Base-by-base conservation (phyloP, 35 echinoderm and acorn worm genomes). In the Apostichopus californicus region DNA sequence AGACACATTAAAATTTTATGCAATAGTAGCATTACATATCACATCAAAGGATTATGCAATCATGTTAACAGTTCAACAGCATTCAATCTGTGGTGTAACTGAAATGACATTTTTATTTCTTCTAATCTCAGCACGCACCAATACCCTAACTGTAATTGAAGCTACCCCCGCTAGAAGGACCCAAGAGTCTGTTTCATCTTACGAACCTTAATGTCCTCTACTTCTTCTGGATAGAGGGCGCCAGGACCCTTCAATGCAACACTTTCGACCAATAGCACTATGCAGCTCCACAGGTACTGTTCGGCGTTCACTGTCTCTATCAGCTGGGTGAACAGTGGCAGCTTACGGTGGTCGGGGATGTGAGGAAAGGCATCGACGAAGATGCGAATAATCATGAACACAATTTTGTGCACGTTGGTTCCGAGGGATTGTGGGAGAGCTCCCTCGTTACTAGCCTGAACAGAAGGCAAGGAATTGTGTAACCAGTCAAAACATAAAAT, bases 281-380 rank as follows among this genome's bases (percentile, higher is more conserved):
- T 26, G 55, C 96, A 86, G 87, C 91, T 96, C 93, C 95, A 99
- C 1, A 99, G 77, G 66, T 96, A 96, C 68, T 86, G 58, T 56
- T 92, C 90, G 59, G 83, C 87, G 17, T 94, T 93, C 20, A 99
- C 80, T 0, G 95, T 93, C 72, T 81, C 26, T 11, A 99, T 91
- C 22, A 99, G 91, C 91, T 99, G 95, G 34, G 92, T 92, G 81
- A 99, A 96, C 61, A 99, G 83, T 0, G 95, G 93, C 81, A 99
- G 88, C 15, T 94, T 91, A 11, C 97, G 93, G 77, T 99, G 97
- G 75, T 96, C 97, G 3, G 97, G 97, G 52, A 96, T 96, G 90
- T 99, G 97, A 53, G 97, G 97, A 22, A 96, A 95, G 17, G 97
- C 95, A 78, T 99, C 97, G 15, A 99, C 95, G 90, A 99, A 99